Base-by-base conservation (phyloP, 1,140 invertebrate species). In the Lepidurus packardi region DNA sequence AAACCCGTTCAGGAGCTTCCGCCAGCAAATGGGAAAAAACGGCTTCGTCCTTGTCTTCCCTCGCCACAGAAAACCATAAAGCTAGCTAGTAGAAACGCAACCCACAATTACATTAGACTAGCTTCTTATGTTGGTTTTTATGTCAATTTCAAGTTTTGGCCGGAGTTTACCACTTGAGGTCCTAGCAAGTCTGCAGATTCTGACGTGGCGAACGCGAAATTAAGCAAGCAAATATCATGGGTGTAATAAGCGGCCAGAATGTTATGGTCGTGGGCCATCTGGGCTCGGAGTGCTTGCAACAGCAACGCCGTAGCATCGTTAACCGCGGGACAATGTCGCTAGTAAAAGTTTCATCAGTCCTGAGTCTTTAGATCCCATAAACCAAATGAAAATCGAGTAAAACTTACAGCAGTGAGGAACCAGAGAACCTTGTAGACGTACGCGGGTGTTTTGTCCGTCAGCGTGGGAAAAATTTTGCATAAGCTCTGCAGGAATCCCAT, bases 361-460 rank as follows among this genome's bases (percentile, higher is more conserved):
- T 4, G 13, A 21, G 7, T 65, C 53, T 13, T 65, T n/a, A 65
- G 21, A n/a, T 21, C 13, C 3, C 6, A 9, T 13, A 65, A 65
- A 65, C 53, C 21, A 5, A 21, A 65, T n/a, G 16, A 65, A 65
- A 16, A 7, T n/a, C 53, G 13, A 65, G 6, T 21, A 65, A 65
- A 65, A 65, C 53, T 65, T 16, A 65, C 53, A 65, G 53, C 53
- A 21, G 53, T 65, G 6, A 65, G 53, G 21, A 65, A 65, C 53
- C 53, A 65, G 53, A 65, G 53, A 13, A 65, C 53, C 10, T 9
- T 65, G 53, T 65, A 65, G 13, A 65, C 16, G 53, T 65, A 65
- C 9, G 16, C 16, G 21, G 53, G 53, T 65, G 53, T 21, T 16
- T 7, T 5, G n/a, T 65, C 0, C 6, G 53, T 65, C 53, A 65